A percentile compares a stretch with the other conserved stretches of the same genome.
Conservation (phyloP, 1,140 invertebrate genomes). For the Polyergus mexicanus region DNA sequence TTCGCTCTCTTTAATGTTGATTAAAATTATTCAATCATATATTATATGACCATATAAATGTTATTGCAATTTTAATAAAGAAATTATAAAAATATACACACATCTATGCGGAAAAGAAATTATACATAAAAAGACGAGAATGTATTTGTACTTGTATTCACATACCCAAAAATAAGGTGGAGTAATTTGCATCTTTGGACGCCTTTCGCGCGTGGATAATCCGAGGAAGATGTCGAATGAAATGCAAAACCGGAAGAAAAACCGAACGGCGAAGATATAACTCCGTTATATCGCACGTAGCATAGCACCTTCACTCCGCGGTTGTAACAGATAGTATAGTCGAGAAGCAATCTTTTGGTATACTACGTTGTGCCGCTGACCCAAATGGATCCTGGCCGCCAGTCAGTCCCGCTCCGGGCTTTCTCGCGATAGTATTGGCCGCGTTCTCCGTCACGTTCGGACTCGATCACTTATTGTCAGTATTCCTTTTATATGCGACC, state of each 20-base stretch:
- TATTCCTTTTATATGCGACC: background rate
- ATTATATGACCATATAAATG: background rate
- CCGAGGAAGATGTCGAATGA: background rate
- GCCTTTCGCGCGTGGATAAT: background rate
- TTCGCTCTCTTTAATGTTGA: background rate
- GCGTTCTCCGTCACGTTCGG: slow-evolving; percentile 12
- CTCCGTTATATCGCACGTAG: slow-evolving; percentile 73
- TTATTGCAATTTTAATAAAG: slow-evolving; percentile 44
- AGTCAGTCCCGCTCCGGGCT: slow-evolving; percentile 82
- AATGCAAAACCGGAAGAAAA: slow-evolving; percentile 57
- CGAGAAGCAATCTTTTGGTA: slow-evolving; percentile 71
- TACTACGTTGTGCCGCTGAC: slow-evolving; percentile 82
- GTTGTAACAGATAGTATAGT: slow-evolving; percentile 76
- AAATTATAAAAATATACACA: background rate
- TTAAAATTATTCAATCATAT: slow-evolving; percentile 7
- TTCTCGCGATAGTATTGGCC: slow-evolving; percentile 78
- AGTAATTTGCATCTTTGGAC: background rate
- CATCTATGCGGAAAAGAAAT: background rate
- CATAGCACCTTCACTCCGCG: slow-evolving; percentile 75
- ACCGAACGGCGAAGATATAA: slow-evolving; percentile 71
- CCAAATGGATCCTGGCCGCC: slow-evolving; percentile 81
- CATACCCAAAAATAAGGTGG: background rate
- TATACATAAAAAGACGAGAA: background rate
- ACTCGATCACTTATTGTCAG: background rate
- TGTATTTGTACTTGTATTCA: background rate